Percentiles rank a stretch among this genome's conserved stretches.
phyloP scores from a whole-genome alignment of 2,113 vertebrate species.

The Grammomys surdaster region DNA sequence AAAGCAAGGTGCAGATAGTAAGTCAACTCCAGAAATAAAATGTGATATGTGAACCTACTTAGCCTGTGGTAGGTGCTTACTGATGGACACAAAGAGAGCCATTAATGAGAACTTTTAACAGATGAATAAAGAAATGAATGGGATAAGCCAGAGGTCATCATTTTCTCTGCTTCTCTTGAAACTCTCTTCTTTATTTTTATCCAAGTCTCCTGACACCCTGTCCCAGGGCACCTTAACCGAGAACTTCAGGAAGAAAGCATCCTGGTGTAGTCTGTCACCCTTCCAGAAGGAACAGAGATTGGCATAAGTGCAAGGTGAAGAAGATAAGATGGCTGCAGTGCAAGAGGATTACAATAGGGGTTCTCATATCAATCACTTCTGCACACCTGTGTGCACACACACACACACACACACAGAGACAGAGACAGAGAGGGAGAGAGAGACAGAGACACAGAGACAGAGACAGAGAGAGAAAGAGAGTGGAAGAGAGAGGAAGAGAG shows the following conservation, averaged over 20 bases:
- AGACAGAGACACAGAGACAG: neutral
- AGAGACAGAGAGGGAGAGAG: neutral
- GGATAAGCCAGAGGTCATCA: neutral
- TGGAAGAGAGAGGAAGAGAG: neutral
- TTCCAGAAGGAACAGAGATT: neutral
- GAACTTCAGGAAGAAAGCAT: neutral
- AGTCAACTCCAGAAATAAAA: neutral
- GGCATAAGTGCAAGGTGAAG: neutral
- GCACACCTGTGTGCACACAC: neutral
- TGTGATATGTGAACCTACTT: neutral
- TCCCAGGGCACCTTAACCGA: neutral
- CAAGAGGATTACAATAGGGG: neutral
- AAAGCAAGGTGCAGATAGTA: neutral
- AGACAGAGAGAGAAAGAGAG: neutral
- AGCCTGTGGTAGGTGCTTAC: neutral
- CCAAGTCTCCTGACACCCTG: neutral
- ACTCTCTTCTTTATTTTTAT: neutral
- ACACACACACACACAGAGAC: too few relatives aligned
- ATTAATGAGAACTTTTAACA: neutral
- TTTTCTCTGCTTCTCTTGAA: neutral
- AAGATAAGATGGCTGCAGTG: neutral
- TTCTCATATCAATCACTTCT: conserved; percentile 56
- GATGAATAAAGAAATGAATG: neutral
- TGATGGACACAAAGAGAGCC: neutral
- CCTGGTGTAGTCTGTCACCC: neutral